phyloP scores from a whole-genome alignment of 2,113 vertebrate genomes.

The Sigmodon hispidus region DNA sequence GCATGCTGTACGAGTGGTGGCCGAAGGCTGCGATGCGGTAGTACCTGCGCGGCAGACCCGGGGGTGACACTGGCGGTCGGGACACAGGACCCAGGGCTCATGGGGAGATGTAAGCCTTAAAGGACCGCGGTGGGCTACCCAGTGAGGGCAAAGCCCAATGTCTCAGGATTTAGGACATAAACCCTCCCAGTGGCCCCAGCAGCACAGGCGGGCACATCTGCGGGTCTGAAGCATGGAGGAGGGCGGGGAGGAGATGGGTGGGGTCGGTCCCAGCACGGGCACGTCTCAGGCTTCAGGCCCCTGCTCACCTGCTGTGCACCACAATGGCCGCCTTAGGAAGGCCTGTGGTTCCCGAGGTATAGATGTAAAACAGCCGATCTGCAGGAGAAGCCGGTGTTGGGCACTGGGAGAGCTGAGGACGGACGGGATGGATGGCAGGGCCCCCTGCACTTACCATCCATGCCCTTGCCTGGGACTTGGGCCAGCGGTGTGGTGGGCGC shows the following conservation, averaged over 20 bases:
- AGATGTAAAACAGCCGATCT: conserved; percentile 95
- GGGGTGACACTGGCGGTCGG: background rate
- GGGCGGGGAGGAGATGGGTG: background rate
- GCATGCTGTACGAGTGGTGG: conserved; percentile 90
- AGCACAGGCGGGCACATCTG: too few relatives aligned
- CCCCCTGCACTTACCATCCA: conserved; percentile 87
- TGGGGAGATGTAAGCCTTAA: background rate
- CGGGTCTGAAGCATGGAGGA: background rate
- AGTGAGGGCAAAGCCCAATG: background rate
- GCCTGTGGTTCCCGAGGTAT: conserved; percentile 94
- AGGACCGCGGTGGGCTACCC: background rate
- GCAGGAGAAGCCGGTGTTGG: background rate
- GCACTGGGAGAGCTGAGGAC: rapidly evolving
- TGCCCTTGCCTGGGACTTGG: conserved; percentile 83
- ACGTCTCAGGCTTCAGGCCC: too few relatives aligned
- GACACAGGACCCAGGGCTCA: background rate
- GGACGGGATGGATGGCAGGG: background rate
- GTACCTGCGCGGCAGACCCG: conserved; percentile 84
- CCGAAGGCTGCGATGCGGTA: conserved; percentile 92
- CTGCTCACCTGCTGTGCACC: conserved; percentile 92
- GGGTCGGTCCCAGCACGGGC: too few relatives aligned
- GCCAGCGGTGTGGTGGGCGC: conserved; percentile 77
- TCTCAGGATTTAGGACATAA: background rate
- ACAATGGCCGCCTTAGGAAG: conserved; percentile 95
- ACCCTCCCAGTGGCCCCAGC: too few relatives aligned